phyloP scores from a whole-genome alignment of 2,113 vertebrate genomes.

The Thinocorus orbignyianus region DNA sequence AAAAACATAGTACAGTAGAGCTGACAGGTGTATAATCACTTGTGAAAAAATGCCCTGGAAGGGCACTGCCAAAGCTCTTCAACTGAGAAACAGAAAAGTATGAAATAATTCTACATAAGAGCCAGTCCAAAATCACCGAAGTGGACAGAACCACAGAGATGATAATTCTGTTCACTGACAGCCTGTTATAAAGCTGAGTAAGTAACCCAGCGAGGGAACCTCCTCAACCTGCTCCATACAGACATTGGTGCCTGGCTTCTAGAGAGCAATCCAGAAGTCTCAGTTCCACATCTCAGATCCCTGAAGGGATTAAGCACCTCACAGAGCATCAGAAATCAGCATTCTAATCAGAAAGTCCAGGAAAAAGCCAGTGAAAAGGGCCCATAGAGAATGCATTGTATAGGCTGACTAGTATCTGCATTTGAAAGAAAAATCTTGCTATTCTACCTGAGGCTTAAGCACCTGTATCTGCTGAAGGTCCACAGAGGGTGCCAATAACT shows the following conservation, averaged over 20 bases:
- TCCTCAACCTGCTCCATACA: not conserved
- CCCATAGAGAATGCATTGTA: not conserved
- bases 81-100: not conserved
- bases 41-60: not conserved
- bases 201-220: not conserved
- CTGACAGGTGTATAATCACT: not conserved
- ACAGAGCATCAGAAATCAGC: not conserved
- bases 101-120: not conserved
- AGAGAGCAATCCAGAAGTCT: not conserved
- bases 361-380: not conserved
- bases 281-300: not conserved
- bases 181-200: not conserved
- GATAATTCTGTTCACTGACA: not conserved
- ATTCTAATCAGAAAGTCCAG: not conserved
- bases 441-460: not conserved
- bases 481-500: not conserved
- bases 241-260: not conserved
- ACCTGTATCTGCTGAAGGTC: not conserved
- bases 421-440: not conserved
- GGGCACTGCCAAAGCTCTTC: not conserved
- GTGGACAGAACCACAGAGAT: not conserved
- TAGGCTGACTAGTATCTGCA: not conserved
- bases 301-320: not conserved
- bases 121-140: not conserved
- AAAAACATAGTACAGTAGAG: not conserved